These are phyloP conservation scores for Exephanes ischioxanthus DNA, from an alignment of 2,888 invertebrate genomes.

Conservation along the genomic window DNA sequence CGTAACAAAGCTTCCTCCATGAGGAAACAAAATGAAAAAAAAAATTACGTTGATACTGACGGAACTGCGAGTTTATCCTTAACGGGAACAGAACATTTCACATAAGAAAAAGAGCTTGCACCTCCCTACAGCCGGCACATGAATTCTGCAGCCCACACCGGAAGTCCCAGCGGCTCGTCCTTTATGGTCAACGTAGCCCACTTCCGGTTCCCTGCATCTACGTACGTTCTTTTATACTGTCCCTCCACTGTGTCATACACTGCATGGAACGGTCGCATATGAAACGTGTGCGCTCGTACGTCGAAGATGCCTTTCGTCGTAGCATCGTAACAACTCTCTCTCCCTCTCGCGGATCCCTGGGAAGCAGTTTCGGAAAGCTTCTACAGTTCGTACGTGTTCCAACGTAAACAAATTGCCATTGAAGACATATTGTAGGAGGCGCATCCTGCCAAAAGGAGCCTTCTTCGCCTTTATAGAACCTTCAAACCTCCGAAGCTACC, in stretches of 20 bases:
- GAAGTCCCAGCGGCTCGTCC: conserved; percentile 24
- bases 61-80: too few relatives aligned
- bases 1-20: too few relatives aligned
- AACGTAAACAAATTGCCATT: conserved; percentile 66
- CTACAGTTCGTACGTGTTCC: conserved; percentile 43
- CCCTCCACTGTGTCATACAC: not conserved
- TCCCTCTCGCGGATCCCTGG: conserved; percentile 9
- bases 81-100: too few relatives aligned
- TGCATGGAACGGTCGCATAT: not conserved
- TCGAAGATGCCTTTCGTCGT: conserved; percentile 41
- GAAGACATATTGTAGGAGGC: conserved; percentile 54
- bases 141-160: conserved; percentile 26
- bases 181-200: conserved; percentile 30
- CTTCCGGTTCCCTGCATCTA: not conserved
- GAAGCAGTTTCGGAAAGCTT: conserved; percentile 50
- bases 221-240: conserved; percentile 8
- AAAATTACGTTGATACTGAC: too few relatives aligned
- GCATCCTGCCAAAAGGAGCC: conserved; percentile 36
- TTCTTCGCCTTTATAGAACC: conserved; percentile 24
- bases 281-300: conserved; percentile 15
- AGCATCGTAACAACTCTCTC: conserved; percentile 1
- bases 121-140: not conserved
- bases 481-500: conserved; percentile 2
- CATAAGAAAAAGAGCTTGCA: not conserved
- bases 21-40: too few relatives aligned